Evolutionary conservation across 2,888 invertebrate genomes (phyloP).

Genomic region (Craniophora ligustri): DNA sequence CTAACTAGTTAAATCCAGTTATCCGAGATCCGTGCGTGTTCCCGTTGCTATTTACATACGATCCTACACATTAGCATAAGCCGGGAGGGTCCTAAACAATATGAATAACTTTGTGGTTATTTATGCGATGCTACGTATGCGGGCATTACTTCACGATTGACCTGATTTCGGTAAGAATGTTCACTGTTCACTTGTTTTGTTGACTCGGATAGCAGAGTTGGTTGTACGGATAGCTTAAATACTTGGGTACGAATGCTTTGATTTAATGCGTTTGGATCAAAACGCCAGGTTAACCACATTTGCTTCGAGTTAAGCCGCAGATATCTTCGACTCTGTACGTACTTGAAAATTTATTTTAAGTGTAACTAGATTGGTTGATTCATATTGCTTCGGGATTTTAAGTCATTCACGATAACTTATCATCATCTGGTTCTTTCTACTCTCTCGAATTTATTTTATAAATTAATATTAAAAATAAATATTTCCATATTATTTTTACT

Average conservation of each 20-base stretch:
- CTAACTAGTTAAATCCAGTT: constrained; percentile 1
- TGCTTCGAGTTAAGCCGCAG: neutral
- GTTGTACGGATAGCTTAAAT: neutral
- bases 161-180: constrained; percentile 43
- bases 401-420: too few relatives aligned
- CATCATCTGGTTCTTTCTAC: too few relatives aligned
- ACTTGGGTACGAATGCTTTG: constrained; percentile 6
- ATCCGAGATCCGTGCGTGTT: constrained; percentile 13
- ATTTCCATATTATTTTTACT: too few relatives aligned
- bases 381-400: too few relatives aligned
- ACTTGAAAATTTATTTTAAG: neutral
- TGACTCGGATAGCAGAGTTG: constrained; percentile 15
- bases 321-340: neutral
- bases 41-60: constrained; percentile 33
- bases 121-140: constrained; percentile 37
- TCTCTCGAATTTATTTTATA: too few relatives aligned
- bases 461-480: too few relatives aligned
- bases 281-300: neutral
- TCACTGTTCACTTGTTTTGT: constrained; percentile 22
- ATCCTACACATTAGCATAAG: constrained; percentile 47
- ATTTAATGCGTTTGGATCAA: neutral
- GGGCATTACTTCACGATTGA: constrained; percentile 40
- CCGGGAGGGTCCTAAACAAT: constrained; percentile 37
- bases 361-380: neutral
- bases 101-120: constrained; percentile 50